Base-by-base conservation (phyloP, 2,113 vertebrate genomes). In the Pseudopodoces humilis region DNA sequence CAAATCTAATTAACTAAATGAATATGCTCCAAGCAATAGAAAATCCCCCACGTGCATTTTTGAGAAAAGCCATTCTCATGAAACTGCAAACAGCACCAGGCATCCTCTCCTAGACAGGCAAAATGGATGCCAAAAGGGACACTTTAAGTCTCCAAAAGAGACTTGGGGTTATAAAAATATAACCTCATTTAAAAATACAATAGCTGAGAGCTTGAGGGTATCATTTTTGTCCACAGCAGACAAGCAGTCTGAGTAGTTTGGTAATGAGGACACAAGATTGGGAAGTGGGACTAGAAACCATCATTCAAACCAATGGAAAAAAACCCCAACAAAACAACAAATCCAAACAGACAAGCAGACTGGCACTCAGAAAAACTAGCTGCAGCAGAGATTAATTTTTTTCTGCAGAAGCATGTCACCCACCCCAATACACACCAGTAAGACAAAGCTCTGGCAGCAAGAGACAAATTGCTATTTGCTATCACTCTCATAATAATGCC, bases 1-100 rank as follows among this genome's bases (percentile, higher is more conserved):
- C 31, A 65, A 86, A 89, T 76, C 91, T 88, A 93, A 96, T 92
- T 96, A 95, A 76, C 50, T 87, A 91, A 89, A 95, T 37, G 33
- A 87, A 91, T 47, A 24, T n/a, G 81, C 94, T 84, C 68, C 63
- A 85, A 95, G 91, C 85, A 91, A 87, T 37, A 80, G 33, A 39
- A 80, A 67, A 83, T 70, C 44, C 39, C 53, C 71, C 47, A 77
- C 0, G 0, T 58, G 35, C 27, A 15, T 47, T 55, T 92, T 44
- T 88, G 59, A 70, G 75, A 60, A 65, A 83, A 69, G 43, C 4
- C 31, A 77, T 91, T 88, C 33, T 65, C 11, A 2, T 15, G 31
- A 49, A 76, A 63, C 55, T 52, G 39, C 56, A 83, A 83, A 69
- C 30, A 65, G 31, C 58, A 86, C 16, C 30, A 55, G 39, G 60